Conservation (phyloP, 2,113 vertebrate genomes). For the Callorhinus ursinus region DNA sequence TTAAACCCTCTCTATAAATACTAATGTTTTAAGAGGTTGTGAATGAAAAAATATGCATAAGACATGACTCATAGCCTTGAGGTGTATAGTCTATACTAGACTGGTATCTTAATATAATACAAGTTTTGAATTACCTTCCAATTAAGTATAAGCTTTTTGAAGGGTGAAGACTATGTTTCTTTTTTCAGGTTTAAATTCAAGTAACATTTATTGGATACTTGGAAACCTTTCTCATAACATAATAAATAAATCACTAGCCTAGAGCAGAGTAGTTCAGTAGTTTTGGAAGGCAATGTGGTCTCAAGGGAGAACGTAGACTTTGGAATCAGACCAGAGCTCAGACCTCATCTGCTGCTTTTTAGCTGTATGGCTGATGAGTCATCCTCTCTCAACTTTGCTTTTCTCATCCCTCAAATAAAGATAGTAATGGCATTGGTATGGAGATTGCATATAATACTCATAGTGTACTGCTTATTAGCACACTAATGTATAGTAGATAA, state of each 20-base stretch:
- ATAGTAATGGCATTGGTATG: not conserved
- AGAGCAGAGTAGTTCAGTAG: not conserved
- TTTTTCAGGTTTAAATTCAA: constrained; percentile 29
- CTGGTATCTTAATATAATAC: not conserved
- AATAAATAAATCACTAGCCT: not conserved
- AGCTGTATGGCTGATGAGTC: not conserved
- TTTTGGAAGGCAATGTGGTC: not conserved
- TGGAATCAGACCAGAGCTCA: not conserved
- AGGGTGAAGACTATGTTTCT: not conserved
- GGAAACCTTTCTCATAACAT: constrained; percentile 4
- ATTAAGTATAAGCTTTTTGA: not conserved
- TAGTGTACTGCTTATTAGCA: not conserved
- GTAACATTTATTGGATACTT: constrained; percentile 24
- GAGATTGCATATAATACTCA: not conserved
- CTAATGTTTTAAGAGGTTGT: not conserved
- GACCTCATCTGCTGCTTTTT: not conserved
- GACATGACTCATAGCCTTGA: not conserved
- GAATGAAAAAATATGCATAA: not conserved
- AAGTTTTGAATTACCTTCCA: constrained; percentile 14
- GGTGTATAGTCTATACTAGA: not conserved
- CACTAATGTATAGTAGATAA: not conserved
- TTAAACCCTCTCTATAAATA: not conserved
- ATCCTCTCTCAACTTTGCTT: not conserved
- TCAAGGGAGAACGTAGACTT: not conserved
- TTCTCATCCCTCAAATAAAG: not conserved